Evolutionary conservation across 2,113 vertebrate genomes (phyloP).

Genomic region (Hippotragus niger): DNA sequence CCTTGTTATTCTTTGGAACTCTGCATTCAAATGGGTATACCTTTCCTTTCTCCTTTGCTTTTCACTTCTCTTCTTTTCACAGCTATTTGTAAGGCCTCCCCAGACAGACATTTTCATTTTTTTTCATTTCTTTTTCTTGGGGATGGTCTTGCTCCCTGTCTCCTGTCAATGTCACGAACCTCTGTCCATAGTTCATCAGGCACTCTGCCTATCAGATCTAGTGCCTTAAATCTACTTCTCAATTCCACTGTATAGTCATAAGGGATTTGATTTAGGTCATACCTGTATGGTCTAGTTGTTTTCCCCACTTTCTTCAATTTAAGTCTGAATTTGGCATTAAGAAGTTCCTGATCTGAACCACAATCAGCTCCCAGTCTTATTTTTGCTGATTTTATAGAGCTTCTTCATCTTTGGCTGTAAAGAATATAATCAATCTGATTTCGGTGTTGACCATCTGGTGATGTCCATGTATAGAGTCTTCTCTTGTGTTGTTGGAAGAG

Average conservation of each 20-base stretch:
- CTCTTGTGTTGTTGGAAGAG: background rate
- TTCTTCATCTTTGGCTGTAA: background rate
- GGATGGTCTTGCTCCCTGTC: background rate
- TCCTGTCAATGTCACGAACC: background rate
- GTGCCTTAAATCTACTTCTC: background rate
- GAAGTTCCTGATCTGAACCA: background rate
- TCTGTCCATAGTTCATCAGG: background rate
- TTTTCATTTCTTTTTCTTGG: background rate
- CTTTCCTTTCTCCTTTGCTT: background rate
- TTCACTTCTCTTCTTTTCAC: background rate
- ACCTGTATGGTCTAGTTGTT: background rate
- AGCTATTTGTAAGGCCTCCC: background rate
- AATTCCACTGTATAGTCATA: background rate
- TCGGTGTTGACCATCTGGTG: background rate
- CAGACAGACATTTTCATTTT: background rate
- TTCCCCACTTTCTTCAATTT: background rate
- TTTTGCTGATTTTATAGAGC: background rate
- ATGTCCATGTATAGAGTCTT: background rate
- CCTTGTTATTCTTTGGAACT: background rate
- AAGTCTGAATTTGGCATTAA: background rate
- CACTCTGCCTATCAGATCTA: background rate
- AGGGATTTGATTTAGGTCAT: background rate
- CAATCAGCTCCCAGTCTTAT: background rate
- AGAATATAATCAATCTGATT: background rate
- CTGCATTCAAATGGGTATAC: background rate